Evolutionary conservation across 2,888 invertebrate genomes (phyloP).

Genomic region (Acanthosoma haemorrhoidale): DNA sequence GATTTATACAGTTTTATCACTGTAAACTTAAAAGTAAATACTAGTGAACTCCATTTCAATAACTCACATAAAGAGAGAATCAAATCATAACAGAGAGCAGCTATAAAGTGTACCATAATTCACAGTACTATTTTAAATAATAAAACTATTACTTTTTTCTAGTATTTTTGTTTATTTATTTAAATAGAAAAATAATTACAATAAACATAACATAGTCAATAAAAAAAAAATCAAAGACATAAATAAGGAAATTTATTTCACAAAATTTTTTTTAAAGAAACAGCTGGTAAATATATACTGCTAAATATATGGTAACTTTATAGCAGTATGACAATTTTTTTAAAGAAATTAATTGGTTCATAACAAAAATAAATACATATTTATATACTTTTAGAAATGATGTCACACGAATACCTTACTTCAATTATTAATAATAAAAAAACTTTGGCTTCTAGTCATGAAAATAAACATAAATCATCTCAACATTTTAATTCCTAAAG

Average conservation of each 20-base stretch:
- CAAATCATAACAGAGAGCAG: background rate
- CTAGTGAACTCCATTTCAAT: background rate
- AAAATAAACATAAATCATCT: background rate
- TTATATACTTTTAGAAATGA: background rate
- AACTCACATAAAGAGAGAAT: background rate
- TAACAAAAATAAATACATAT: background rate
- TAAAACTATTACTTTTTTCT: background rate
- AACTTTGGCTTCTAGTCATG: background rate
- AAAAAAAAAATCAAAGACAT: background rate
- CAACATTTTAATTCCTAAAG: too few relatives aligned
- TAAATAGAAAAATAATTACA: background rate
- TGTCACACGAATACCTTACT: background rate
- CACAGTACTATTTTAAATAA: background rate
- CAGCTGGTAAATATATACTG: background rate
- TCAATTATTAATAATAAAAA: background rate
- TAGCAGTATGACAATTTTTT: background rate
- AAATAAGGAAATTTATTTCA: too few relatives aligned
- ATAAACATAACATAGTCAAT: background rate
- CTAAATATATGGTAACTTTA: background rate
- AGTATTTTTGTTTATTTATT: background rate
- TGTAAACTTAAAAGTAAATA: background rate
- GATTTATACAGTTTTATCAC: background rate
- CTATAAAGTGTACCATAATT: background rate
- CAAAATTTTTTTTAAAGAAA: background rate
- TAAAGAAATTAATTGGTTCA: background rate